Evolutionary conservation across 2,113 vertebrate species (phyloP), one percentile per base, ranked within the genome.

Genomic region (Triplophysa dalaica): DNA sequence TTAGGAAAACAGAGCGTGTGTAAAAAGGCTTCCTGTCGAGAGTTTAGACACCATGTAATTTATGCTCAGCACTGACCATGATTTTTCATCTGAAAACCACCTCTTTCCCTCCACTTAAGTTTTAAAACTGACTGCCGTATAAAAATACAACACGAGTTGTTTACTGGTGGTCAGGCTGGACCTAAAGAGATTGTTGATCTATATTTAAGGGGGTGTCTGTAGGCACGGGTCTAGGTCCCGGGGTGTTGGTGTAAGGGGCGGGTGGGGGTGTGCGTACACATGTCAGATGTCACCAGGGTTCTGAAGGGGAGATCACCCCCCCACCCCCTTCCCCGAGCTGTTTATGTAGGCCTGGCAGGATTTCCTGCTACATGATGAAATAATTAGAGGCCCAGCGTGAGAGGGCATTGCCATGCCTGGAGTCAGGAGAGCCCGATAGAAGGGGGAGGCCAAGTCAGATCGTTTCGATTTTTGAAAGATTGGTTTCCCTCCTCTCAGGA

Each of bases 341-440:
- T 95, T 95, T 96, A 95, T 91, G 91, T 93, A 91, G 89, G 91
- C 91, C 93, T 90, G 94, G 92, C 94, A 94, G 94, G 93, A 93
- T 92, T 95, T 95, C 95, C 94, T 94, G 94, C 92, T 90, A 89
- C 95, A 95, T 93, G 92, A 94, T 95, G 95, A 94, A 95, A 94
- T 95, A 94, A 95, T 96, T 95, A 95, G 89, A 94, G 90, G 94
- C 92, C 93, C 91, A 77, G 81, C 61, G 19, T 78, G 81, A 60
- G 80, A 79, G 83, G 78, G 73, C 81, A 84, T 70, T 79, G 74
- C 60, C 81, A 81, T 82, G 81, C 79, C 64, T 65, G 41, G 50
- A 85, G 77, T 50, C 24, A 24, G 64, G 68, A 67, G 58, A 41
- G 63, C 41, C 41, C 58, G 16, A 43, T 69, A 33, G 52, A 70